Conservation (phyloP, 1,140 invertebrate species). For the Pseudomyrmex pallidus region DNA sequence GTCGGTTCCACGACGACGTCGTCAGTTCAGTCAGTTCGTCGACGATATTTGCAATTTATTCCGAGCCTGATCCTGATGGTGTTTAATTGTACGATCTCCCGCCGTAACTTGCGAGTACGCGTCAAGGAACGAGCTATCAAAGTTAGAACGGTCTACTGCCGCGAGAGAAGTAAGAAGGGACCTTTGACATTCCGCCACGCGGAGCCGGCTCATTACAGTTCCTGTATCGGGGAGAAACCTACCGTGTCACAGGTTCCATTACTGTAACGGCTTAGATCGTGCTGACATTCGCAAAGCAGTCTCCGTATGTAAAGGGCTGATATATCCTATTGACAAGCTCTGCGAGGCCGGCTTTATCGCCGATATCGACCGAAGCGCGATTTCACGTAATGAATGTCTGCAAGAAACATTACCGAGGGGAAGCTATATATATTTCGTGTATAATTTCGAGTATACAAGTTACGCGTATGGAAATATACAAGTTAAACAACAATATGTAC, state of each 20-base stretch:
- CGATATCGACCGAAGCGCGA: not conserved
- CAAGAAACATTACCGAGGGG: not conserved
- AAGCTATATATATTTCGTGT: too few relatives aligned
- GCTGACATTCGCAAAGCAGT: slow-evolving; percentile 37
- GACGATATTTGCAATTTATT: slow-evolving; percentile 56
- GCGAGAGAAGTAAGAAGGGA: slow-evolving; percentile 10
- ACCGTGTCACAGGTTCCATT: slow-evolving; percentile 51
- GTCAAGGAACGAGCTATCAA: slow-evolving; percentile 53
- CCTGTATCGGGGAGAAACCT: slow-evolving; percentile 41
- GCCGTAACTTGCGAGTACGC: slow-evolving; percentile 12
- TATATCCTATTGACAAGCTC: slow-evolving; percentile 26
- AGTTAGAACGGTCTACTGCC: slow-evolving; percentile 41
- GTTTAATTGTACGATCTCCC: slow-evolving; percentile 31
- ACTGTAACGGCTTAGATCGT: slow-evolving; percentile 44
- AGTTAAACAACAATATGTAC: not conserved
- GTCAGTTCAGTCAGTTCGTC: not conserved
- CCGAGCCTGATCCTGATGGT: slow-evolving; percentile 13
- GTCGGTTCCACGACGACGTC: slow-evolving; percentile 2
- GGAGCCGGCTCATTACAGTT: slow-evolving; percentile 46
- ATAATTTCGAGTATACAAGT: not conserved
- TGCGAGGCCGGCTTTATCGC: not conserved
- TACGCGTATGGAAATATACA: too few relatives aligned
- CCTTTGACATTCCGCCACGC: slow-evolving; percentile 39
- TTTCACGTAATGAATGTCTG: slow-evolving; percentile 2
- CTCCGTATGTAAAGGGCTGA: not conserved